These are phyloP conservation scores for Copidosoma aretas DNA, from an alignment of 2,888 invertebrate genomes.

Conservation along the genomic window DNA sequence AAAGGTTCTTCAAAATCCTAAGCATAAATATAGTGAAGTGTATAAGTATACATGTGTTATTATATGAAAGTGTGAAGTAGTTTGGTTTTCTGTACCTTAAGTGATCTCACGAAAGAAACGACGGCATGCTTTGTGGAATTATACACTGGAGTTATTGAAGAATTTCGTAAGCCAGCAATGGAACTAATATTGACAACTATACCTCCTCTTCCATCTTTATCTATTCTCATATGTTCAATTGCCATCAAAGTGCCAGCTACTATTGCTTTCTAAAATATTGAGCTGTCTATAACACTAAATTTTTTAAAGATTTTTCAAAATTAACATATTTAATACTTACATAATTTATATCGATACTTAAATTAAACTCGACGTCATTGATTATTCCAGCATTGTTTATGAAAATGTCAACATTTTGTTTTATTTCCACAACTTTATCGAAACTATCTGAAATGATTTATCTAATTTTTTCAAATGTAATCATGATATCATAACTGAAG, in stretches of 20 bases:
- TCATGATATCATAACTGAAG: no score
- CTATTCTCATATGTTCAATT: constrained; percentile 61
- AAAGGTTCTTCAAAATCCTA: neutral
- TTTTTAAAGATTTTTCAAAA: neutral
- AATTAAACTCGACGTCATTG: constrained; percentile 49
- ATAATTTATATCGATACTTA: constrained; percentile 51
- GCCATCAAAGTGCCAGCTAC: constrained; percentile 59
- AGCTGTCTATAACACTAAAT: neutral
- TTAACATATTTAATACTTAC: constrained; percentile 45
- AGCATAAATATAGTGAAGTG: no score
- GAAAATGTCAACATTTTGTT: constrained; percentile 63
- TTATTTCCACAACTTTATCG: constrained; percentile 53
- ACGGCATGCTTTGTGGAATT: constrained; percentile 64
- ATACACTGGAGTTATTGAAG: constrained; percentile 59
- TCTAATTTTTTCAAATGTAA: no score
- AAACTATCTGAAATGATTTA: no score
- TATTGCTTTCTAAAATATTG: constrained; percentile 56
- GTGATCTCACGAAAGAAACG: constrained; percentile 48
- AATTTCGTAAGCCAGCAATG: constrained; percentile 63
- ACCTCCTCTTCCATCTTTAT: constrained; percentile 66
- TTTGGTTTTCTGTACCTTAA: constrained; percentile 44
- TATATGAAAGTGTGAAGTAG: no score
- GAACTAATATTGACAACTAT: constrained; percentile 71
- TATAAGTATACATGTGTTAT: no score
- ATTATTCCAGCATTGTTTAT: constrained; percentile 59